Evolutionary conservation across 2,888 invertebrate species (phyloP), one percentile per base, ranked within the genome.

Genomic region (Sepioteuthis lessoniana): DNA sequence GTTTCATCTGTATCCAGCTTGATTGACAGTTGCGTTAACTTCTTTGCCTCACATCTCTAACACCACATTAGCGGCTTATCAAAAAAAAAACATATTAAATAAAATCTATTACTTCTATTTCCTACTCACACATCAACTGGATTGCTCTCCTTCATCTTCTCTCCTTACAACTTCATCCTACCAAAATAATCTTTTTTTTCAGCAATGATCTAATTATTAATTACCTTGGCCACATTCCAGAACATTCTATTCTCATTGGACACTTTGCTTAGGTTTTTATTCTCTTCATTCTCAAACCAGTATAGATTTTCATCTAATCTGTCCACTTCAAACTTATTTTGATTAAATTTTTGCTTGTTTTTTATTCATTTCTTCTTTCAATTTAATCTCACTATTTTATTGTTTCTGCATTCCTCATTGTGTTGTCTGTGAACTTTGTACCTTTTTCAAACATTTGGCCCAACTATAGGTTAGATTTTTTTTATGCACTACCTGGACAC

Each of bases 151-250:
- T 37, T 37, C 21, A 0, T 91, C 8, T 42, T 37, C 28, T 91
- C 42, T 42, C 31, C 31, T 91, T 42, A 42, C 28, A 28, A 25
- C 46, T 38, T 10, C 25, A 37, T 38, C 35, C 91, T 91, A 21
- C 28, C 38, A 25, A 38, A 38, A 38, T 37, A 38, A 38, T 91
- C 91, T 91, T 91, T 28, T 37, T 91, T 91, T 35, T 91, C 46
- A 2, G 25, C 46, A 28, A 76, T 31, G 76, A 76, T 76, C 76
- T 76, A 0, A 13, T 76, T 76, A 76, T 76, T 76, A 76, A 76
- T 76, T 76, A 76, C 76, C 76, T 76, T 76, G 76, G 76, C 76
- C 76, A 76, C 76, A 31, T 76, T 76, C 76, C 76, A 76, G 76
- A n/a, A 76, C 31, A 31, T n/a, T 31, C 76, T 76, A 76, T 76